These are phyloP conservation scores for Ceyx margarethae DNA, from an alignment of 2,113 vertebrate species.

Conservation along the genomic window DNA sequence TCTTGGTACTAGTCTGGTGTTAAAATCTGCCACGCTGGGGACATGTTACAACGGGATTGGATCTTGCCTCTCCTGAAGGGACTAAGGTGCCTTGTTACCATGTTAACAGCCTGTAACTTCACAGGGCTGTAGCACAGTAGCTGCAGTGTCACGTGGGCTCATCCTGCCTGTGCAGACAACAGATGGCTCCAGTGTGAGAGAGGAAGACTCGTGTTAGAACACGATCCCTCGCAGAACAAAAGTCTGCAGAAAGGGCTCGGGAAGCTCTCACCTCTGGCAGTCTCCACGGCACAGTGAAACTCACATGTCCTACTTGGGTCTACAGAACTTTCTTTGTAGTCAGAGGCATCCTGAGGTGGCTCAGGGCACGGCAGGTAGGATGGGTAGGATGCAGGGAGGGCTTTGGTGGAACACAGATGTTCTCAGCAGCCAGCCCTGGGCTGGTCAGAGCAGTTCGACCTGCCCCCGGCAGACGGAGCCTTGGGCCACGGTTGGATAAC, in stretches of 20 bases:
- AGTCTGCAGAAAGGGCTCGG: not conserved
- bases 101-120: slow-evolving; percentile 25
- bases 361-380: not conserved
- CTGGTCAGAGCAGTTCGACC: slow-evolving; percentile 54
- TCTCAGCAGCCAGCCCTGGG: not conserved
- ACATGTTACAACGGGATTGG: slow-evolving; percentile 8
- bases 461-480: slow-evolving; percentile 39
- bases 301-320: not conserved
- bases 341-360: not conserved
- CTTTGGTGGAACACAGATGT: not conserved
- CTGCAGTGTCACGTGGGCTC: not conserved
- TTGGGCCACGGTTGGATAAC: slow-evolving; percentile 48
- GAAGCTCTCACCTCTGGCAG: not conserved
- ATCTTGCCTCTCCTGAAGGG: slow-evolving; percentile 17
- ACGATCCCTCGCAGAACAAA: not conserved
- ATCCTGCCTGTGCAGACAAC: not conserved
- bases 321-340: not conserved
- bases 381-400: not conserved
- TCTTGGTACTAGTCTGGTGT: not conserved
- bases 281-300: not conserved
- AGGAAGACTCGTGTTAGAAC: slow-evolving; percentile 21
- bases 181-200: not conserved
- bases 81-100: slow-evolving; percentile 16
- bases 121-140: not conserved
- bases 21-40: not conserved